These are phyloP conservation scores for Syrmaticus mikado DNA, from an alignment of 2,113 vertebrate genomes.

Conservation along the genomic window DNA sequence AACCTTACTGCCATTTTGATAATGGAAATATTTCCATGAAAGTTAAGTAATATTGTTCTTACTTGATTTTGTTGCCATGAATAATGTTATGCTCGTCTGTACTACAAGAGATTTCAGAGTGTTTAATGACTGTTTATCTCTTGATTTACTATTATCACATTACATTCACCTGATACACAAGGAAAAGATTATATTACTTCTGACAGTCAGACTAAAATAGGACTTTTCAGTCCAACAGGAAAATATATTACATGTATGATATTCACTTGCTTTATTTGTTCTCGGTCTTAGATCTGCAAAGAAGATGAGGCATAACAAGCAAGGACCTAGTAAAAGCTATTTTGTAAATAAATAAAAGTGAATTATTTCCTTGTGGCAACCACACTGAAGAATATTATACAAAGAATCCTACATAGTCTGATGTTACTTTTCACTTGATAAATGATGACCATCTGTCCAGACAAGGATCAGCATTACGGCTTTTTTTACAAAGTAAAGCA, in stretches of 20 bases:
- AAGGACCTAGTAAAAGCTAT: background rate
- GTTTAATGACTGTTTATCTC: background rate
- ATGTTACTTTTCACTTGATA: conserved; percentile 18
- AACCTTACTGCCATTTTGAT: background rate
- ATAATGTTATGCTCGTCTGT: background rate
- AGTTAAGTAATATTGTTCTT: background rate
- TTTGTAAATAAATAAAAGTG: conserved; percentile 23
- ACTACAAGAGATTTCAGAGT: background rate
- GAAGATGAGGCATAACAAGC: background rate
- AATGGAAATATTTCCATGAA: background rate
- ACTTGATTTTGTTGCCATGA: background rate
- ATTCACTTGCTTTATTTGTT: background rate
- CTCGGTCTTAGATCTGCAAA: background rate
- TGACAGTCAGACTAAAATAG: background rate
- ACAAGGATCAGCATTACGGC: background rate
- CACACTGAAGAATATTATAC: background rate
- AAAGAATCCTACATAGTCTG: background rate
- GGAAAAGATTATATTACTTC: background rate
- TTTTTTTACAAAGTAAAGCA: conserved; percentile 17
- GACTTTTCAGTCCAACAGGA: background rate
- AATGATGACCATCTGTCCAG: conserved; percentile 6
- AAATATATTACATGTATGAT: background rate
- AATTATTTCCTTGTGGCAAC: conserved; percentile 18
- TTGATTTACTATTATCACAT: background rate
- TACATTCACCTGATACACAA: background rate